phyloP scores from a whole-genome alignment of 1,140 invertebrate genomes.

The Plectrocnemia conspersa region DNA sequence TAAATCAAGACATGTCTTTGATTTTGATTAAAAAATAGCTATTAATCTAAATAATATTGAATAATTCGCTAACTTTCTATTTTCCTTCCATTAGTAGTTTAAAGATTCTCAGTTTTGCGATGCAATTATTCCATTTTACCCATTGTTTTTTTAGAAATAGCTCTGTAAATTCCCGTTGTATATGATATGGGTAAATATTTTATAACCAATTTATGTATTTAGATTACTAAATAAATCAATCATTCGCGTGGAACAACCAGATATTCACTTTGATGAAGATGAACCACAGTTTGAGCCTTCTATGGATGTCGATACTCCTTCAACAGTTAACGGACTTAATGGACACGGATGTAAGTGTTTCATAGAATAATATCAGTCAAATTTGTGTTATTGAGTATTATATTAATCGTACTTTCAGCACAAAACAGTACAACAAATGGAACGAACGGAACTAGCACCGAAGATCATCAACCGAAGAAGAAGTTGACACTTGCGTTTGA shows the following conservation, averaged over 20 bases:
- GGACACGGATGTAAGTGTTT: slow-evolving; percentile 37
- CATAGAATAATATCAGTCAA: slow-evolving; percentile 4
- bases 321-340: slow-evolving; percentile 45
- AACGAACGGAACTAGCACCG: slow-evolving; percentile 22
- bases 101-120: no score
- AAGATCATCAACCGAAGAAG: slow-evolving; percentile 57
- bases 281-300: slow-evolving; percentile 50
- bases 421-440: not conserved
- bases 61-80: no score
- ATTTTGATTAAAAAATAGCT: no score
- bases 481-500: slow-evolving; percentile 90
- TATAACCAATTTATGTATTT: slow-evolving; percentile 28
- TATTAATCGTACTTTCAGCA: no score
- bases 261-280: slow-evolving; percentile 88
- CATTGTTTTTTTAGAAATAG: not conserved
- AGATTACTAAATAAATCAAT: slow-evolving; percentile 97
- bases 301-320: slow-evolving; percentile 51
- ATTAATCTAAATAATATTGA: no score
- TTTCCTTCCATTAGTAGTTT: no score
- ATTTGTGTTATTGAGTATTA: slow-evolving; percentile 2
- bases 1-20: no score
- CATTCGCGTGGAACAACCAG: slow-evolving; percentile 95
- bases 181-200: not conserved
- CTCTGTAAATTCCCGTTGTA: not conserved
- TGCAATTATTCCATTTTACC: no score